phyloP scores from a whole-genome alignment of 2,797 vertebrate genomes.

The Danio choprae region DNA sequence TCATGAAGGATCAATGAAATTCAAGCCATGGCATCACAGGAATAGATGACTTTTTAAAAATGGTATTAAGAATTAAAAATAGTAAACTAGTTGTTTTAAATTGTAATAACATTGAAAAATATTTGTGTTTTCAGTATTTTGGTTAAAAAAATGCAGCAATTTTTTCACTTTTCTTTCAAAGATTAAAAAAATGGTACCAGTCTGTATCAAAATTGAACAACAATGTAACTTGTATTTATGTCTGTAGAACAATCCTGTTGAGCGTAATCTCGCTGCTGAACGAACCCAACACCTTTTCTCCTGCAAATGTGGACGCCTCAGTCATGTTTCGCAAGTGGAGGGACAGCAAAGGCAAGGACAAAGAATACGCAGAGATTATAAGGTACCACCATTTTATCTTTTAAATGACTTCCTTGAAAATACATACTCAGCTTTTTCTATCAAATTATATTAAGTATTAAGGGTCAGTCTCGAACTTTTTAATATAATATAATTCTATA shows the following conservation, averaged over 20 bases:
- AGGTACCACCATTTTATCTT: slow-evolving; percentile 75
- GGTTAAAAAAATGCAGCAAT: background rate
- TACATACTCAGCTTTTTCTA: background rate
- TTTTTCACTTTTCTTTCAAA: background rate
- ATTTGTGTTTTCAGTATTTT: background rate
- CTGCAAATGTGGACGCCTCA: slow-evolving; percentile 95
- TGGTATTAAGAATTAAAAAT: background rate
- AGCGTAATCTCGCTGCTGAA: slow-evolving; percentile 98
- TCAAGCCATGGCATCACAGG: background rate
- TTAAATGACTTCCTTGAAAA: background rate
- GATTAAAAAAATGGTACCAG: background rate
- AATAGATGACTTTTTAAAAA: background rate
- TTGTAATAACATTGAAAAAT: background rate
- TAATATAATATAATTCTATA: too few relatives aligned
- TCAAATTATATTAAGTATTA: background rate
- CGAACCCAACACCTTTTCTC: slow-evolving; percentile 98
- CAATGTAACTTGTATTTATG: slow-evolving; percentile 40
- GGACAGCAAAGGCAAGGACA: slow-evolving; percentile 99
- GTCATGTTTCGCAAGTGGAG: slow-evolving; percentile 99
- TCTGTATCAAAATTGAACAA: background rate
- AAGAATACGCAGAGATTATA: slow-evolving; percentile 98
- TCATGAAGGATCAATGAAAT: background rate
- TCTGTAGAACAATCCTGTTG: slow-evolving; percentile 91
- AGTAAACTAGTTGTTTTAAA: background rate
- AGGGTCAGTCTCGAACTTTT: background rate